A percentile compares a stretch with the other conserved stretches of the same genome.
Evolutionary conservation across 1,140 invertebrate species (phyloP).

Genomic region (Euura lappo): DNA sequence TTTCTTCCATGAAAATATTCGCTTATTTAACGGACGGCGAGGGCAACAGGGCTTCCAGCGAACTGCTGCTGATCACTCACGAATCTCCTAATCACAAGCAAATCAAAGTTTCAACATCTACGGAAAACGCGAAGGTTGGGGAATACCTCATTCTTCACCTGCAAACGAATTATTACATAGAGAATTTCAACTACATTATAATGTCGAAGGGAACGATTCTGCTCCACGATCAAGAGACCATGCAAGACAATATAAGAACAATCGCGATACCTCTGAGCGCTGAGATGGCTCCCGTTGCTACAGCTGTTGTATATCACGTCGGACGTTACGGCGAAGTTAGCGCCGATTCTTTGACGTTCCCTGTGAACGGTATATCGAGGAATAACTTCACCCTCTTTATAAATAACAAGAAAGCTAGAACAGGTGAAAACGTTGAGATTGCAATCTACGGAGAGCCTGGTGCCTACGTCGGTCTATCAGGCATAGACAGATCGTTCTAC

Average conservation of each 20-base stretch:
- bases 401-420: slow-evolving; percentile 92
- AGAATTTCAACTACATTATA: slow-evolving; percentile 89
- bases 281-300: slow-evolving; percentile 94
- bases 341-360: slow-evolving; percentile 91
- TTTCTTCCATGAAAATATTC: slow-evolving; percentile 70
- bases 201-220: slow-evolving; percentile 87
- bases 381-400: slow-evolving; percentile 92
- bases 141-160: slow-evolving; percentile 96
- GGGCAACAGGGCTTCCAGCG: slow-evolving; percentile 67
- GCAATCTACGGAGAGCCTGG: slow-evolving; percentile 92
- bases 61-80: slow-evolving; percentile 75
- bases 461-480: slow-evolving; percentile 89
- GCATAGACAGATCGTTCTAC: slow-evolving; percentile 86
- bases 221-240: slow-evolving; percentile 73
- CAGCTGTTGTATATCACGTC: slow-evolving; percentile 88
- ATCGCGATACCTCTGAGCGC: slow-evolving; percentile 88
- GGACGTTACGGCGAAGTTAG: slow-evolving; percentile 83
- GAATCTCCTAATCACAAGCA: slow-evolving; percentile 86
- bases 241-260: slow-evolving; percentile 79
- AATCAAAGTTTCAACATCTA: slow-evolving; percentile 88
- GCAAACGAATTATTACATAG: slow-evolving; percentile 88
- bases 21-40: slow-evolving; percentile 75
- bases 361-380: slow-evolving; percentile 90
- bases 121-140: slow-evolving; percentile 83
- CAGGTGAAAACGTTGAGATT: slow-evolving; percentile 89